These are phyloP conservation scores for Tachina lurida DNA, from an alignment of 2,888 invertebrate species.

Conservation along the genomic window DNA sequence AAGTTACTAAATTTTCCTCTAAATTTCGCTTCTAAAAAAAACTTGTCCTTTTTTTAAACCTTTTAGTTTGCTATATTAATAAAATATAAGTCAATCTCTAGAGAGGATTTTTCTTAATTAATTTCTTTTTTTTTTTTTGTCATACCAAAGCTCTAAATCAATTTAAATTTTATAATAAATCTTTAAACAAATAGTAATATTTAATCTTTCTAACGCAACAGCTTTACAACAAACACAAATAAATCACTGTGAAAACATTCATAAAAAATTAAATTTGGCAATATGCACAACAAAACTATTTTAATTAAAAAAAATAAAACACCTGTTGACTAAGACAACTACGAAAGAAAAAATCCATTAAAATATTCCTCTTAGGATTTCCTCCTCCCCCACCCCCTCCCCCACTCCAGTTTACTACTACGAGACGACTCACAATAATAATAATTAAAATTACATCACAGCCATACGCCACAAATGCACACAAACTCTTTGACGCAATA, in stretches of 20 bases:
- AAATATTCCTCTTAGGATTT: neutral
- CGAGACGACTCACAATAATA: neutral
- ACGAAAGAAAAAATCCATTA: neutral
- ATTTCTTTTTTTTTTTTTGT: neutral
- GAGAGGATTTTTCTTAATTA: neutral
- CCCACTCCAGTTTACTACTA: neutral
- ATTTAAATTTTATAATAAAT: constrained; percentile 26
- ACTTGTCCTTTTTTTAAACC: no score
- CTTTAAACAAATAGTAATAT: constrained; percentile 20
- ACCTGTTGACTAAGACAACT: constrained; percentile 44
- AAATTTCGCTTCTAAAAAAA: no score
- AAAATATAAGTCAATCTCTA: constrained; percentile 36
- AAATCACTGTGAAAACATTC: constrained; percentile 15
- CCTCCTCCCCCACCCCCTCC: neutral
- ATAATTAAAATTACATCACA: neutral
- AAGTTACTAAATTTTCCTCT: no score
- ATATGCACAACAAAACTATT: neutral
- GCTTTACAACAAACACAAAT: constrained; percentile 4
- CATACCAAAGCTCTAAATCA: constrained; percentile 42
- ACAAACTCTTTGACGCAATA: neutral
- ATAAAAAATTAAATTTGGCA: constrained; percentile 1
- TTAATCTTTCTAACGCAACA: constrained; percentile 41
- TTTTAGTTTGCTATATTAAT: neutral
- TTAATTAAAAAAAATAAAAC: constrained; percentile 26
- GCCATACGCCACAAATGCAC: neutral